Evolutionary conservation across 2,888 invertebrate genomes (phyloP).

Genomic region (Lutraria lutraria): DNA sequence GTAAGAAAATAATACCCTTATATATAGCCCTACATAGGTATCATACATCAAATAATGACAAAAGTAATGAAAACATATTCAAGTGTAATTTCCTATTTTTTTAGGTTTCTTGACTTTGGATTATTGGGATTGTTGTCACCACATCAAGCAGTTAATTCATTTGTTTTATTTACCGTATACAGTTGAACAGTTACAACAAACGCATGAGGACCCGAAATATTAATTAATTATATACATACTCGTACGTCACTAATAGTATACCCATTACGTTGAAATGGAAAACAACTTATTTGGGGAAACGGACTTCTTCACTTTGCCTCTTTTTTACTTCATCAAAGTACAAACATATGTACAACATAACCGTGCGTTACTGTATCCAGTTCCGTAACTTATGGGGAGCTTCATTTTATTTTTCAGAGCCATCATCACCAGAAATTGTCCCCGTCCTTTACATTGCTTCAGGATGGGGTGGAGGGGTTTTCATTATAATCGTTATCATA

Average conservation of each 20-base stretch:
- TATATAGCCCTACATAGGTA: no score
- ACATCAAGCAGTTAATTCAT: background rate
- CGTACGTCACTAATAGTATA: background rate
- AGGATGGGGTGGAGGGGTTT: constrained; percentile 27
- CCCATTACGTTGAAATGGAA: background rate
- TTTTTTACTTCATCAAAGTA: background rate
- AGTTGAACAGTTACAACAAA: background rate
- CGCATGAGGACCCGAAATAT: no score
- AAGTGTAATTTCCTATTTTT: no score
- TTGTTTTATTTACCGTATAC: background rate
- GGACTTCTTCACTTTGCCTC: background rate
- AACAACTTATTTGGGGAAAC: background rate
- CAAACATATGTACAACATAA: no score
- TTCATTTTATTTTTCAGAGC: background rate
- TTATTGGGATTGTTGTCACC: background rate
- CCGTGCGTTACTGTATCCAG: background rate
- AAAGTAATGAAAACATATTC: no score
- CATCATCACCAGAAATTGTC: background rate
- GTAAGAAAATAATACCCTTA: no score
- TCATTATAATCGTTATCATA: constrained; percentile 22
- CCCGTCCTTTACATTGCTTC: constrained; percentile 23
- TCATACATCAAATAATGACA: no score
- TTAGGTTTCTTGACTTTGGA: background rate
- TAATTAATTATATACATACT: background rate
- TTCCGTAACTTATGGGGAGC: background rate